These are phyloP conservation scores for Bradypodion pumilum DNA, from an alignment of 2,797 vertebrate species.

Conservation along the genomic window DNA sequence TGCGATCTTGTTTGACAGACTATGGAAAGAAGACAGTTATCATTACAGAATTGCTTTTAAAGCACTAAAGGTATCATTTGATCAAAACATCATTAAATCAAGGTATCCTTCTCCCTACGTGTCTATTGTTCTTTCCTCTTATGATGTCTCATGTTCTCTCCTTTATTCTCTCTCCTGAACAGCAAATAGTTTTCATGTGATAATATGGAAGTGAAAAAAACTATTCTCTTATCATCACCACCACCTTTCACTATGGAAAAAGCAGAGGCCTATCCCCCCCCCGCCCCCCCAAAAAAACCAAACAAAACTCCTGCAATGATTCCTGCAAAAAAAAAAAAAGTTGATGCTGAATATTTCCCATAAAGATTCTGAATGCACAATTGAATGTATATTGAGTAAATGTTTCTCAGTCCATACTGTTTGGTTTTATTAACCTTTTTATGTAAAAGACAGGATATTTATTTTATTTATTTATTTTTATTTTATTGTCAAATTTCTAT, in stretches of 20 bases:
- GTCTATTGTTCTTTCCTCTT: not conserved
- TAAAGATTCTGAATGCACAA: not conserved
- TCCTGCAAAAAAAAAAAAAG: not conserved
- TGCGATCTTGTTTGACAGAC: constrained; percentile 27
- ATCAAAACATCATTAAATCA: constrained; percentile 39
- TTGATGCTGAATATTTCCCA: not conserved
- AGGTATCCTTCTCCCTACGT: constrained; percentile 33
- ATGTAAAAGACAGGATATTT: not conserved
- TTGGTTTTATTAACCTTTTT: too few species aligned
- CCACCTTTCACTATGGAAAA: not conserved
- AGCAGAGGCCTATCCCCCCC: not conserved
- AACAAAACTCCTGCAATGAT: not conserved
- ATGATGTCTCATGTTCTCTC: not conserved
- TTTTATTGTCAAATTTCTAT: too few species aligned
- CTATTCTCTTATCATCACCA: not conserved
- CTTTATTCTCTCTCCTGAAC: not conserved
- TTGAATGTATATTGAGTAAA: not conserved
- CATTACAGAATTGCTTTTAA: constrained; percentile 43
- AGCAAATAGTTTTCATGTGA: not conserved
- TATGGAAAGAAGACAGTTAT: constrained; percentile 30
- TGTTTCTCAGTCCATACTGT: not conserved
- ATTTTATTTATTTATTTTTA: too few species aligned
- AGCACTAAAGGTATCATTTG: constrained; percentile 45
- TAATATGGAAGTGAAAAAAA: not conserved
- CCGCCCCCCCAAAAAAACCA: not conserved